phyloP scores from a whole-genome alignment of 2,888 invertebrate genomes.

The Zaprionus lineosus region DNA sequence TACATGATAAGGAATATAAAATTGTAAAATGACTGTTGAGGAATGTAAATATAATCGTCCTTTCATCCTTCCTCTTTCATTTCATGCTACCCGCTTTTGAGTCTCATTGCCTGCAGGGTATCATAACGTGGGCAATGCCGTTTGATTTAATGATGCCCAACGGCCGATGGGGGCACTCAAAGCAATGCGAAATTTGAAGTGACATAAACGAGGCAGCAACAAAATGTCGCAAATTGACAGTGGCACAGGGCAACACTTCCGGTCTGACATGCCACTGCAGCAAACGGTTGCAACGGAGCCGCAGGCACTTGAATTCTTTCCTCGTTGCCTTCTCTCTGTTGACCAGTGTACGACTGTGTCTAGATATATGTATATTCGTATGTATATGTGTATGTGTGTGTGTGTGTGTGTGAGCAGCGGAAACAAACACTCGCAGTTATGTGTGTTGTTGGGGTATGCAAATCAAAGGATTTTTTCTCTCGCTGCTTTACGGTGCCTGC shows the following conservation, averaged over 20 bases:
- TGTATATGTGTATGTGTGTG: background rate
- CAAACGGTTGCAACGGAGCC: constrained; percentile 35
- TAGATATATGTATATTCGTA: background rate
- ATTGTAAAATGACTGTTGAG: no score
- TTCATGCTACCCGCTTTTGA: background rate
- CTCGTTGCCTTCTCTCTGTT: background rate
- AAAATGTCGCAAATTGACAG: constrained; percentile 62
- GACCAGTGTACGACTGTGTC: no score
- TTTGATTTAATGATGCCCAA: constrained; percentile 64
- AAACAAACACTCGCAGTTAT: constrained; percentile 42
- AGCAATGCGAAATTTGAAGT: constrained; percentile 40
- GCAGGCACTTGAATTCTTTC: constrained; percentile 26
- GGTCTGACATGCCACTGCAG: constrained; percentile 50
- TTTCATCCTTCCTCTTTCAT: constrained; percentile 1
- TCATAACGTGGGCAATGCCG: constrained; percentile 2
- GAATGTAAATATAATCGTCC: no score
- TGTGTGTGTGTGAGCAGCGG: constrained; percentile 23
- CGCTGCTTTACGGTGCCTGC: constrained; percentile 19
- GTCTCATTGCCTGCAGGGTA: constrained; percentile 1
- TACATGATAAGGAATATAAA: no score
- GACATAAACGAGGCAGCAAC: constrained; percentile 55
- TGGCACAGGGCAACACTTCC: constrained; percentile 67
- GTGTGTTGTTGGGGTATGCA: constrained; percentile 48
- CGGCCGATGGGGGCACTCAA: constrained; percentile 41
- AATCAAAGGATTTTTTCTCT: constrained; percentile 47